Percentiles rank a stretch among this genome's conserved stretches.
These are phyloP conservation scores for Actenoides hombroni DNA, from an alignment of 2,113 vertebrate genomes.

Conservation along the genomic window DNA sequence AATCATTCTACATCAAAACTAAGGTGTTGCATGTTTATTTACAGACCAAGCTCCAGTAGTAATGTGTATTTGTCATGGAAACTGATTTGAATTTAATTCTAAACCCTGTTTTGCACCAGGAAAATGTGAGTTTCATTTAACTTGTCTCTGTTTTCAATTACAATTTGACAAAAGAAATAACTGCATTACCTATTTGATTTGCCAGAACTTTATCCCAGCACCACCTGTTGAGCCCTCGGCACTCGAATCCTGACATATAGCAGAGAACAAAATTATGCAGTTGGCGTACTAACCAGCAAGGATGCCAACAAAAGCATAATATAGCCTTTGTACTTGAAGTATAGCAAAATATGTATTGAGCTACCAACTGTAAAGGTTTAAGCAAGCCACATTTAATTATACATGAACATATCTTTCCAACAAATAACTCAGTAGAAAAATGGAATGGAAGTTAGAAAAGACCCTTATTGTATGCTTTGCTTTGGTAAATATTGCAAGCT, in stretches of 20 bases:
- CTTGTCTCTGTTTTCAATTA: constrained; percentile 78
- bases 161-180: constrained; percentile 82
- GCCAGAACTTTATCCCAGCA: constrained; percentile 78
- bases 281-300: constrained; percentile 64
- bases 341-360: constrained; percentile 76
- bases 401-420: constrained; percentile 49
- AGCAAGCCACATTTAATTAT: constrained; percentile 78
- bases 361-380: constrained; percentile 80
- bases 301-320: constrained; percentile 81
- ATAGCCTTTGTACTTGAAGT: constrained; percentile 75
- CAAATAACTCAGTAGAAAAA: constrained; percentile 52
- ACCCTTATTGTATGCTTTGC: constrained; percentile 25
- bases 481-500: constrained; percentile 49
- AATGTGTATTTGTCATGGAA: constrained; percentile 63
- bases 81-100: constrained; percentile 64
- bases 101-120: constrained; percentile 56
- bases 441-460: constrained; percentile 48
- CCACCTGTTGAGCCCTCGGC: constrained; percentile 80
- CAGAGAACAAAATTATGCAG: constrained; percentile 73
- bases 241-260: constrained; percentile 73
- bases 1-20: constrained; percentile 35
- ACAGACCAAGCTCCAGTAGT: constrained; percentile 39
- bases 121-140: constrained; percentile 75
- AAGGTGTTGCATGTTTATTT: constrained; percentile 55
- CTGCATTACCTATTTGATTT: constrained; percentile 76